A percentile compares a stretch with the other conserved stretches of the same genome.
Evolutionary conservation across 53 echinoderm and acorn worm species (phyloP).

Genomic region (Patiria pectinifera): DNA sequence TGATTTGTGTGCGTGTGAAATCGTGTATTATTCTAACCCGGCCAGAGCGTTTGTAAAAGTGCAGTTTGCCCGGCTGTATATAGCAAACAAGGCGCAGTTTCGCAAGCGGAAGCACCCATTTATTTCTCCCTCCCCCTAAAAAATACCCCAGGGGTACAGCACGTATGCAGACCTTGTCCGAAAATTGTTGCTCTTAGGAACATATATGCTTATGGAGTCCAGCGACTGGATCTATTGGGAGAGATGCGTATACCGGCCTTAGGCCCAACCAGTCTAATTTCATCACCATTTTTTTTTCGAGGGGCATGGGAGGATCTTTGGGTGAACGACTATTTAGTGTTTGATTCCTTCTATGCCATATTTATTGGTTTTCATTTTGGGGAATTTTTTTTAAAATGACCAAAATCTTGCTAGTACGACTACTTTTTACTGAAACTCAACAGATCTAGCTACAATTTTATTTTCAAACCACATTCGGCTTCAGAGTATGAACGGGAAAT

Average conservation of each 20-base stretch:
- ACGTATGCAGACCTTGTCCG: conserved; percentile 11
- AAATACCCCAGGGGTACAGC: conserved; percentile 13
- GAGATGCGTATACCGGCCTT: background rate
- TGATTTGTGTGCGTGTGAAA: too few relatives aligned
- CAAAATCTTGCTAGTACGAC: too few relatives aligned
- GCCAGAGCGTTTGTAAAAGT: conserved; percentile 11
- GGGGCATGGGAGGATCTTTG: background rate
- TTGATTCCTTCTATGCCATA: background rate
- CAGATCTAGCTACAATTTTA: too few relatives aligned
- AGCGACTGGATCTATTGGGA: conserved; percentile 10
- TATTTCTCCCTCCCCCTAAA: background rate
- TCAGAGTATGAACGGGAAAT: too few relatives aligned
- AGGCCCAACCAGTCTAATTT: conserved; percentile 7
- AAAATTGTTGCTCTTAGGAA: conserved; percentile 34
- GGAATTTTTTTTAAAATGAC: too few relatives aligned
- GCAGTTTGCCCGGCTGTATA: conserved; percentile 35
- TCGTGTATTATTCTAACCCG: conserved; percentile 26
- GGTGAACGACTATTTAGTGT: conserved; percentile 28
- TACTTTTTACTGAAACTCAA: too few relatives aligned
- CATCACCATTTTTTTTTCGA: background rate
- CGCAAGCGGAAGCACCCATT: background rate
- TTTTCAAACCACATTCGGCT: too few relatives aligned
- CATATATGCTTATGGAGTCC: conserved; percentile 8
- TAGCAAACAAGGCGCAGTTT: conserved; percentile 10
- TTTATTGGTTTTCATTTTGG: background rate